These are phyloP conservation scores for Etheostoma cragini DNA, from an alignment of 2,113 vertebrate genomes.

Conservation along the genomic window DNA sequence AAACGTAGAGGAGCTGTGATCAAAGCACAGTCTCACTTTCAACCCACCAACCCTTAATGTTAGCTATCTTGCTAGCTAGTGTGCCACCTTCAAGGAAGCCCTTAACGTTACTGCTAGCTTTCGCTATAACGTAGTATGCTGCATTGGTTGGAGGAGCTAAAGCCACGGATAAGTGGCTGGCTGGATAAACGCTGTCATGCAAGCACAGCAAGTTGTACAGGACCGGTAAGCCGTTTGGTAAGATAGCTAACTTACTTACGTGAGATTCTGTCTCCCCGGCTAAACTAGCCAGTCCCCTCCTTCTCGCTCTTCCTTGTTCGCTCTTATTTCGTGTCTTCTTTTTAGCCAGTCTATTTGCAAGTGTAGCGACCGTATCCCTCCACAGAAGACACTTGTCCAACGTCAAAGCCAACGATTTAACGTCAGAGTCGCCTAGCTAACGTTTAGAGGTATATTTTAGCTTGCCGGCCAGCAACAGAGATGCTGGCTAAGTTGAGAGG, in stretches of 20 bases:
- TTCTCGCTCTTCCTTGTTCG: constrained; percentile 70
- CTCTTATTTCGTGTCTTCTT: constrained; percentile 75
- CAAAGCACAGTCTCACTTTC: constrained; percentile 29
- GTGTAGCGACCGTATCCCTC: constrained; percentile 61
- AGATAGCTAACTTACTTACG: constrained; percentile 70
- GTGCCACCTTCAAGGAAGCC: constrained; percentile 48
- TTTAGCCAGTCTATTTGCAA: constrained; percentile 65
- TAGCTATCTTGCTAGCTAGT: constrained; percentile 59
- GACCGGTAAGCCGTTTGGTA: constrained; percentile 38
- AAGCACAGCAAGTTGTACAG: constrained; percentile 42
- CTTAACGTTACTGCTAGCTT: constrained; percentile 46
- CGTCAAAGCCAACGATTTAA: constrained; percentile 38
- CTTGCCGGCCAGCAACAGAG: constrained; percentile 48
- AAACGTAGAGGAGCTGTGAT: neutral
- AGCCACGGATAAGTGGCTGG: constrained; percentile 17
- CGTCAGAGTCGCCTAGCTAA: constrained; percentile 43
- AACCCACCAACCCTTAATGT: constrained; percentile 5
- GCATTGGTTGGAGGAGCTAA: constrained; percentile 48
- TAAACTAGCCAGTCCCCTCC: constrained; percentile 77
- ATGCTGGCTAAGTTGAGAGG: constrained; percentile 61
- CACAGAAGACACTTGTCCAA: constrained; percentile 47
- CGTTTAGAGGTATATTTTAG: neutral
- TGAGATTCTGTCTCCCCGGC: constrained; percentile 74
- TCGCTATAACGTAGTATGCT: constrained; percentile 24
- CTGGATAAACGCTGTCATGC: constrained; percentile 43